Conservation (phyloP, 2,113 vertebrate species). For the Ovibos moschatus region DNA sequence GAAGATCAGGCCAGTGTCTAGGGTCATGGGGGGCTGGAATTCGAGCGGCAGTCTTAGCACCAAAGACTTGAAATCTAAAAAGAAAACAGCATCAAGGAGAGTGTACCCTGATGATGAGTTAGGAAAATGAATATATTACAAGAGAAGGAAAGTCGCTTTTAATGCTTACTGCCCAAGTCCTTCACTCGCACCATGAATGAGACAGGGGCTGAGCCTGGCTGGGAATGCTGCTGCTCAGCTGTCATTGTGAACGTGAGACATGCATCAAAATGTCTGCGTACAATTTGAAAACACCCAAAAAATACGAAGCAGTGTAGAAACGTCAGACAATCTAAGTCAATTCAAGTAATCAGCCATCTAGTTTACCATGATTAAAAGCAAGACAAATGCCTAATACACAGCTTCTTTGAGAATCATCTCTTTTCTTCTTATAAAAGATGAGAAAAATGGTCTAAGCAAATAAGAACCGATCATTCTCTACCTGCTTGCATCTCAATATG, state of each 20-base stretch:
- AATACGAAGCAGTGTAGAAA: background rate
- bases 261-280: background rate
- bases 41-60: background rate
- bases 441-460: conserved; percentile 11
- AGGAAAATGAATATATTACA: background rate
- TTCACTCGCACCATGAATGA: background rate
- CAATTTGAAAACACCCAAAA: conserved; percentile 4
- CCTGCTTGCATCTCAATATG: background rate
- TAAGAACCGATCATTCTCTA: background rate
- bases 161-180: background rate
- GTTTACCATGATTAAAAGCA: conserved; percentile 15
- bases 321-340: background rate
- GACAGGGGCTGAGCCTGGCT: background rate
- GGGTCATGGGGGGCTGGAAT: background rate
- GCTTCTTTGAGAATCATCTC: conserved; percentile 25
- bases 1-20: background rate
- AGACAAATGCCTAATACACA: background rate
- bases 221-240: background rate
- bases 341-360: background rate
- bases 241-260: background rate
- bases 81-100: background rate
- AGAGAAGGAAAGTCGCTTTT: background rate
- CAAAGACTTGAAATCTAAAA: no score
- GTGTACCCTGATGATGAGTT: background rate
- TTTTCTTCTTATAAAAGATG: background rate